Conservation (phyloP, 1,140 invertebrate genomes). For the Heliconius congener region DNA sequence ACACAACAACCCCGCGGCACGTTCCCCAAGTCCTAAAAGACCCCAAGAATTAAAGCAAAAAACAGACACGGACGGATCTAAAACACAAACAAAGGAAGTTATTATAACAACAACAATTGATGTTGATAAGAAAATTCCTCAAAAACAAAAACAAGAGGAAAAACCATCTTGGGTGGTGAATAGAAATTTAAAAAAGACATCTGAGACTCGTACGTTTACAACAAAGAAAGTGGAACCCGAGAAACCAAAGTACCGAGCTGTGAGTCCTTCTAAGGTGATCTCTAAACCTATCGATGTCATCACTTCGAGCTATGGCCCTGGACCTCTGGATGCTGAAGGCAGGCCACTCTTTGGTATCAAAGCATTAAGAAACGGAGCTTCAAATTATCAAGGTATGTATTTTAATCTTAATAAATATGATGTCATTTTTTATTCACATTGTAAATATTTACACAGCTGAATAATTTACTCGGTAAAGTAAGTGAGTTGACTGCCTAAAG, state of each 20-base stretch:
- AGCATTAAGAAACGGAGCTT: conserved; percentile 85
- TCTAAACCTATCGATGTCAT: conserved; percentile 83
- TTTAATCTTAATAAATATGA: conserved; percentile 51
- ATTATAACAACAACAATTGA: conserved; percentile 62
- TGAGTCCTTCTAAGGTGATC: conserved; percentile 69
- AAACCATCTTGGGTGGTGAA: conserved; percentile 83
- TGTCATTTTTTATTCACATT: conserved; percentile 55
- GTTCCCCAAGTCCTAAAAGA: conserved; percentile 53
- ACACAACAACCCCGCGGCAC: conserved; percentile 2
- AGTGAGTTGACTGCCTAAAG: not conserved
- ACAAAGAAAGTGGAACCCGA: conserved; percentile 73
- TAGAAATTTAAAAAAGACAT: conserved; percentile 78
- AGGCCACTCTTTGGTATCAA: conserved; percentile 88
- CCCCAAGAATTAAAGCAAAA: conserved; percentile 39
- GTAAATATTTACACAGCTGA: conserved; percentile 47
- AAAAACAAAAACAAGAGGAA: conserved; percentile 60
- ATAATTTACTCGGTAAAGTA: conserved; percentile 7
- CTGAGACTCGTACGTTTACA: conserved; percentile 70
- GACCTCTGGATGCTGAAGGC: conserved; percentile 90
- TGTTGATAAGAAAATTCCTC: conserved; percentile 63
- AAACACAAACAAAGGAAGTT: conserved; percentile 58
- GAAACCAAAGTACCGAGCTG: conserved; percentile 64
- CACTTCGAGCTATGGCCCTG: conserved; percentile 90
- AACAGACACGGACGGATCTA: conserved; percentile 26
- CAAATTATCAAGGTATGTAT: conserved; percentile 75